Conservation (phyloP, 2,113 vertebrate genomes). For the Geococcyx californianus region DNA sequence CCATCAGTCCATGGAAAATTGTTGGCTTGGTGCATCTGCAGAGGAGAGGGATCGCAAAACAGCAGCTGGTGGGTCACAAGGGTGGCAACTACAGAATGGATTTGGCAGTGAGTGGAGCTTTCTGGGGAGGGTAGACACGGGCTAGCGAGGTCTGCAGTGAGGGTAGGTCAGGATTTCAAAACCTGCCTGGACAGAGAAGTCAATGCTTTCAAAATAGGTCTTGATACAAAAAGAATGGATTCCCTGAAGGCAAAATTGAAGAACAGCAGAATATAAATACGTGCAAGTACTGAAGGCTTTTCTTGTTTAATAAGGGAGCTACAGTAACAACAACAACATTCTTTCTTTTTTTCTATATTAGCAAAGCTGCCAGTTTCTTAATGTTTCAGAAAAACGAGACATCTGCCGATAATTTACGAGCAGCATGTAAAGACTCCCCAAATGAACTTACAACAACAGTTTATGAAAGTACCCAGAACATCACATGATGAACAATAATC, state of each 20-base stretch:
- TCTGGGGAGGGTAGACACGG: background rate
- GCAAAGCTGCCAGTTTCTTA: conserved; percentile 14
- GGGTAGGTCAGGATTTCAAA: background rate
- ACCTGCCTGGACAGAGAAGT: background rate
- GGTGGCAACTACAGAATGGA: background rate
- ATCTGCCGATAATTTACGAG: conserved; percentile 15
- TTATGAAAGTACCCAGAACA: background rate
- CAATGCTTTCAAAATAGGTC: background rate
- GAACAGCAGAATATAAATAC: background rate
- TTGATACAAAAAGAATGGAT: background rate
- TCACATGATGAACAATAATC: background rate
- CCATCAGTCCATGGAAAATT: background rate
- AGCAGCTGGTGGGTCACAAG: accelerated
- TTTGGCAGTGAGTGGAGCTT: background rate
- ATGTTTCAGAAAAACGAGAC: background rate
- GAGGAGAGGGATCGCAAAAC: background rate
- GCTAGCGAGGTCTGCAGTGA: background rate
- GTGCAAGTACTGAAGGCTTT: background rate
- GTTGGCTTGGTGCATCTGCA: background rate
- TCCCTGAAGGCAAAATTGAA: background rate
- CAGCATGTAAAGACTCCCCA: background rate
- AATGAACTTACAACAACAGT: background rate
- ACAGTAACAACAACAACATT: background rate
- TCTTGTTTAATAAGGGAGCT: background rate
- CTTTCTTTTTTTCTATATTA: background rate